Evolutionary conservation across 2,113 vertebrate species (phyloP), one percentile per base, ranked within the genome.

Genomic region (Pomatorhinus ruficollis): DNA sequence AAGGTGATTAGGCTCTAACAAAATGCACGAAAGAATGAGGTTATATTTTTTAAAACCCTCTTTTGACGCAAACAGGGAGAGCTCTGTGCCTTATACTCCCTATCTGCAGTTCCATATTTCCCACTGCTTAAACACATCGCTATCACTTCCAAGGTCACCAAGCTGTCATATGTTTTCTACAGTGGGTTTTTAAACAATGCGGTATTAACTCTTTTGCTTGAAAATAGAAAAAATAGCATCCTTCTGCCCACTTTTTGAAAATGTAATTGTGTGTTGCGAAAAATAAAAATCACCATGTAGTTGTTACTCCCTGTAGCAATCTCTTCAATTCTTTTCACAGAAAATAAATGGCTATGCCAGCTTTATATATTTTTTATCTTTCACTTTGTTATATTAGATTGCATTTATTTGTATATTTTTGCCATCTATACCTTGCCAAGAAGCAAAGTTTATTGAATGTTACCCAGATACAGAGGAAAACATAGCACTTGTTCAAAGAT

Each of bases 401-500:
- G 31, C 31, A 35, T 85, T 91, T 70, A 45, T 94, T 86, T 83
- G 33, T 75, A 8, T 50, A 8, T 83, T 94, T 95, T 95, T 93
- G 37, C 20, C 37, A 53, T 49, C 57, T 57, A 11, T 64, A 22
- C 79, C 31, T 63, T 68, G 10, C 39, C 69, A 88, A 70, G 52
- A 88, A 89, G 39, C 21, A 64, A 88, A 70, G 39, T 74, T 86
- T 90, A 77, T 57, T 68, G 35, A 75, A 15, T 57, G 19, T 56
- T 89, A 52, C 16, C 31, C 44, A 39, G 68, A 81, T 60, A 68
- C 22, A 68, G 60, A 71, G 22, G 28, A 92, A 86, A 87, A 83
- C n/a, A 31, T 52, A 69, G 11, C 31, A 66, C 59, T 57, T 91
- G 4, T 75, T 87, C 28, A 64, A 87, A 84, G 63, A 66, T 10